Conservation (phyloP, 2,888 invertebrate genomes). For the Tanypteryx hageni region DNA sequence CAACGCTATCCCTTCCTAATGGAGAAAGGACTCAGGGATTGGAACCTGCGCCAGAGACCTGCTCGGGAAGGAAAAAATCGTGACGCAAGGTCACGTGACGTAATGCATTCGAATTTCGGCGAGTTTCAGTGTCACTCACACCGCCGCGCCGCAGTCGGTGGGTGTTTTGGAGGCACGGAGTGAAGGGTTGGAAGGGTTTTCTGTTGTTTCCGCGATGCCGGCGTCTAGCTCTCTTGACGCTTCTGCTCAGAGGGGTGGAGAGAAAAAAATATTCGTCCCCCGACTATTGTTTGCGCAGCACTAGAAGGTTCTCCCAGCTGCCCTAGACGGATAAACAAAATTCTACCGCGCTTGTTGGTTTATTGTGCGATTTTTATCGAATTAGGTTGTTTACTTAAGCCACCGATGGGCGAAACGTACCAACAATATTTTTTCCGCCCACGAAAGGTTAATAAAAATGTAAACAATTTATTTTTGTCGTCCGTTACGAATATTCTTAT, state of each 20-base stretch:
- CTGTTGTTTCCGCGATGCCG: neutral
- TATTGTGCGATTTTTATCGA: neutral
- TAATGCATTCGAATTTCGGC: conserved; percentile 7
- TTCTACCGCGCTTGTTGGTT: neutral
- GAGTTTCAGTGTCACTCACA: conserved; percentile 27
- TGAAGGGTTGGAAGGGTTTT: neutral
- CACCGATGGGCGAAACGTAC: too few relatives aligned
- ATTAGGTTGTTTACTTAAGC: neutral
- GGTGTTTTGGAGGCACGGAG: conserved; percentile 3
- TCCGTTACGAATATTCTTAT: too few relatives aligned
- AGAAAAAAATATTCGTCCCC: neutral
- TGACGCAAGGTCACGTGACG: conserved; percentile 62
- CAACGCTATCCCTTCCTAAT: neutral
- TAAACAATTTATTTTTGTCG: too few relatives aligned
- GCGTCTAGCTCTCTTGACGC: neutral
- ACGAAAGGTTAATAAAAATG: too few relatives aligned
- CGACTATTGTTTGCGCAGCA: conserved; percentile 49
- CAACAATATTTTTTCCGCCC: too few relatives aligned
- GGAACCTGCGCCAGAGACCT: conserved; percentile 38
- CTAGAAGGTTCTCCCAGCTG: conserved; percentile 36
- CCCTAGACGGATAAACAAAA: conserved; percentile 39
- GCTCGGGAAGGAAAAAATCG: conserved; percentile 7
- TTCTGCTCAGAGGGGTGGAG: too few relatives aligned
- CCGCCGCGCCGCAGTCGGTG: conserved; percentile 35
- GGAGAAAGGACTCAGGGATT: neutral